Base-by-base conservation (phyloP, 2,888 invertebrate species). In the Leptopilina myrica region DNA sequence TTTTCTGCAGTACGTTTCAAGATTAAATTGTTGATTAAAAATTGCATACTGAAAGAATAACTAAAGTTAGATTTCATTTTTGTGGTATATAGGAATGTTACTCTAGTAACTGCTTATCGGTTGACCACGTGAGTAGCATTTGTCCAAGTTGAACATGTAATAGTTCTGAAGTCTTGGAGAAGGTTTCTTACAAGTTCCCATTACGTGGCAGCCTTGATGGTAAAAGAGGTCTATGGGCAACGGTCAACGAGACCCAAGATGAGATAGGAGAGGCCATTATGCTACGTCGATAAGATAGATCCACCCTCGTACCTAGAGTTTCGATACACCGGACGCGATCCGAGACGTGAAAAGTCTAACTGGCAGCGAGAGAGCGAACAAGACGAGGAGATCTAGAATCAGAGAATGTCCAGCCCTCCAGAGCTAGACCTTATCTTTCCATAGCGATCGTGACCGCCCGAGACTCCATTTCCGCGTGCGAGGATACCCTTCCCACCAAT, bases 401-500 rank as follows among this genome's bases (percentile, higher is more conserved):
- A 79, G 84, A 84, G 81, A 76, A 43, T 83, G 85, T 85, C 85
- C 85, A 84, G 85, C 86, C 86, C 85, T 85, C 81, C 82, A 85
- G 85, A 86, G 85, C 81, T 84, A 85, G 83, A 83, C 87, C 91
- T 91, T 91, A 91, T 91, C 91, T 89, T 86, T 86, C 86, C 88
- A 86, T 89, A 86, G 88, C 88, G 88, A 91, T 91, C 90, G 87
- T 86, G 88, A 88, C 84, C 87, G 88, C 85, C 88, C 87, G 89
- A 89, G 89, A 90, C 91, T 91, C 89, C 88, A 91, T 91, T 91
- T 91, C 91, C 91, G 90, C 87, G 89, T 88, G 86, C 88, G 87
- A 88, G 86, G 85, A 88, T 85, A 82, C 82, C 87, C 86, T 80
- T 82, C 78, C 84, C 83, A 86, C 85, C 89, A 87, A 90, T 90